Conservation (phyloP, 2,888 invertebrate genomes). For the Arge pagana region DNA sequence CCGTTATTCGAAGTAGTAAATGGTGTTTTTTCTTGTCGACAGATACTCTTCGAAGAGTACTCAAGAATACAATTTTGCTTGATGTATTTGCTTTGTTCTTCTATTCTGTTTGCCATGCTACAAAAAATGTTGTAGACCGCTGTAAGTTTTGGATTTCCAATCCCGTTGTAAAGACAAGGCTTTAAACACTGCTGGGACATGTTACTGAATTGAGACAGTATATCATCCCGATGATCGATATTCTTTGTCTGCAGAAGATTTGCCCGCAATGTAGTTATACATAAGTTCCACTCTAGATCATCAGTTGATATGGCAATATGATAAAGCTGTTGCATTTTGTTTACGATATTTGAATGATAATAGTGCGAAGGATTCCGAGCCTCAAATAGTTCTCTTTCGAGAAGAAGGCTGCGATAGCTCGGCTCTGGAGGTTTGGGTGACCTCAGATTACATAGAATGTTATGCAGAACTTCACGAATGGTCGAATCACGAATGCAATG, state of each 20-base stretch:
- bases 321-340: constrained; percentile 35
- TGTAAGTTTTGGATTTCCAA: constrained; percentile 24
- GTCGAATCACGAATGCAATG: constrained; percentile 28
- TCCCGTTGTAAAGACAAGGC: constrained; percentile 14
- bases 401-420: constrained; percentile 33
- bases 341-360: constrained; percentile 32
- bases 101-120: constrained; percentile 38
- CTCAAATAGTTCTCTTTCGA: constrained; percentile 39
- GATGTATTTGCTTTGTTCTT: constrained; percentile 34
- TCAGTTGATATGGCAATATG: background rate
- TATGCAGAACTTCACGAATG: constrained; percentile 35
- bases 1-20: background rate
- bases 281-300: constrained; percentile 37
- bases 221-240: constrained; percentile 16
- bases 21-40: too few relatives aligned
- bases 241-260: constrained; percentile 33
- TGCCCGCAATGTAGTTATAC: constrained; percentile 35
- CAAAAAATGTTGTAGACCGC: constrained; percentile 37
- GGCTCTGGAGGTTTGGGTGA: constrained; percentile 20
- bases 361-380: constrained; percentile 37
- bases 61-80: constrained; percentile 18
- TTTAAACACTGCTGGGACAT: constrained; percentile 31
- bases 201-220: constrained; percentile 29
- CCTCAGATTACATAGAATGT: constrained; percentile 30
- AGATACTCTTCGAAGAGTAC: too few relatives aligned